phyloP scores from a whole-genome alignment of 37 sponge, comb jelly and placozoan species.

The Diacarnus erythraeanus region DNA sequence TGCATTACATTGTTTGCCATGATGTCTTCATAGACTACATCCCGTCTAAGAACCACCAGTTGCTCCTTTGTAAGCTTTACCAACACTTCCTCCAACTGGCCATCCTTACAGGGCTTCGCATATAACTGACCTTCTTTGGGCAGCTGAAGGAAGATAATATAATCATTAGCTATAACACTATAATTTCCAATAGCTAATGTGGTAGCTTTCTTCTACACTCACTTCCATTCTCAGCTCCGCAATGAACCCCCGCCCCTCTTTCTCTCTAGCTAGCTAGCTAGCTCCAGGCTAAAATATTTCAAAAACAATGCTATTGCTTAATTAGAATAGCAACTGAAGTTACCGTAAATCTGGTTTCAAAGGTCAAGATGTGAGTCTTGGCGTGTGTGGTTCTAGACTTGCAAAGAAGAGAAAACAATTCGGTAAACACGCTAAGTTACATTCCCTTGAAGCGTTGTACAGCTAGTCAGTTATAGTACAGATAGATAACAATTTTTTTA shows the following conservation, averaged over 20 bases:
- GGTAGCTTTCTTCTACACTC: not conserved
- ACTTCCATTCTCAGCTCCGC: not conserved
- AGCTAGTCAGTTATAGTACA: no score
- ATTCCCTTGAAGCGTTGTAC: no score
- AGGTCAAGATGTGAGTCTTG: no score
- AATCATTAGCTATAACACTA: not conserved
- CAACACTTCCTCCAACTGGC: slow-evolving; percentile 19
- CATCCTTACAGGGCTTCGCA: slow-evolving; percentile 6
- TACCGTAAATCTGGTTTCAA: no score
- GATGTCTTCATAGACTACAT: slow-evolving; percentile 41
- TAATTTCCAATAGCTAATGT: no score
- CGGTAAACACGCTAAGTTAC: no score
- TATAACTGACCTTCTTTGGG: slow-evolving; percentile 12
- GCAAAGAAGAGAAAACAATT: no score
- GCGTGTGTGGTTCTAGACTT: no score
- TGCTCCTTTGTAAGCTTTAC: slow-evolving; percentile 18
- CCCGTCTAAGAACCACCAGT: slow-evolving; percentile 12
- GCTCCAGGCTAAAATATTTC: slow-evolving; percentile 11
- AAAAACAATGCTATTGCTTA: not conserved
- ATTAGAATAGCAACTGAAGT: no score
- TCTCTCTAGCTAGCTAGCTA: not conserved
- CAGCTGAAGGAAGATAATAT: not conserved
- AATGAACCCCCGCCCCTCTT: not conserved
- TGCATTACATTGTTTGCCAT: slow-evolving; percentile 27
- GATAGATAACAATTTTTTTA: no score